Evolutionary conservation across 30 jellyfish, hydroid and myxozoan species (phyloP), one percentile per base, ranked within the genome.

Genomic region (Hydractinia echinata): DNA sequence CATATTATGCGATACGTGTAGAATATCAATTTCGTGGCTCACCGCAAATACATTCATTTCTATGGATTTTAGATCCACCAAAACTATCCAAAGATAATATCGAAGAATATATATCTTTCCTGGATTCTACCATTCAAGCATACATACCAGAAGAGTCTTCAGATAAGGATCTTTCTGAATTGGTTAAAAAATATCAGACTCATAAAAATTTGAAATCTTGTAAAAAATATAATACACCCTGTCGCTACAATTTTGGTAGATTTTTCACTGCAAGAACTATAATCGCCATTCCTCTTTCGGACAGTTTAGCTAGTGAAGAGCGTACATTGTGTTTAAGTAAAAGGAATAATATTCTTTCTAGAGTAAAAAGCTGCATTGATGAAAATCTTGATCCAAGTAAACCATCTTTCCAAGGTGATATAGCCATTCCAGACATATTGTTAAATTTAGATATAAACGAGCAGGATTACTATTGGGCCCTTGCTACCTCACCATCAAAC

Each of bases 21-120:
- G n/a, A n/a, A n/a, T n/a, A n/a, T n/a, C n/a, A n/a, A 20, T 14
- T 67, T 67, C 18, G 78, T 10, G 78, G 78, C 39, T 10, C 50
- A 10, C 78, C 78, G 14, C 11, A 67, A 9, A 67, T 67, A 10
- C 78, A 67, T 67, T 67, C 78, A 10, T 67, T 67, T 67, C 78
- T 67, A 10, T 67, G 78, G 78, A 20, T 67, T 9, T 8, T 20
- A 11, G 20, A 67, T 67, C 50, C 78, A 67, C 78, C 78, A 67
- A 48, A 10, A 20, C 78, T 67, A 15, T 10, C 78, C 9, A 67
- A 67, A 20, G 78, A 67, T 10, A 67, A 14, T 8, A 67, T 10
- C 11, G 39, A 9, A 67, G 10, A 67, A 67, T 67, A 67, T 19
- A 67, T 67, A 67, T 14, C 11, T 9, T 67, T 56, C 15, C 68